Percentiles rank a stretch among this genome's conserved stretches.
phyloP scores from a whole-genome alignment of 2,888 invertebrate species.

The Cremastinae sp. region DNA sequence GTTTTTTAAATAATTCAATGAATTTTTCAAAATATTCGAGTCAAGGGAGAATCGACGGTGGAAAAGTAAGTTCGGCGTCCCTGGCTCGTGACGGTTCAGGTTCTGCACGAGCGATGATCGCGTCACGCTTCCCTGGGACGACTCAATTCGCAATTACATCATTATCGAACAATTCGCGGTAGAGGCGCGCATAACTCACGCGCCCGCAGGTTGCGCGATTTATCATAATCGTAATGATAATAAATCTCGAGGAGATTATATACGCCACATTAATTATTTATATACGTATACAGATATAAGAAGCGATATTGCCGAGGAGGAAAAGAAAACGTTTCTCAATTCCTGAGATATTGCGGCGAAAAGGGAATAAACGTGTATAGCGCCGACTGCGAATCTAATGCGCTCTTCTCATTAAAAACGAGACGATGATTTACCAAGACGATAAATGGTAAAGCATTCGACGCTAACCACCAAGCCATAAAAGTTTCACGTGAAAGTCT shows the following conservation, averaged over 20 bases:
- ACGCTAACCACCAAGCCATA: constrained; percentile 23
- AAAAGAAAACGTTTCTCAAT: constrained; percentile 22
- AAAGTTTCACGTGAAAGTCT: constrained; percentile 14
- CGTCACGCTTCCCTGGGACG: constrained; percentile 34
- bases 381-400: background rate
- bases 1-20: no score
- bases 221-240: constrained; percentile 49
- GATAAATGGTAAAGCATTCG: constrained; percentile 28
- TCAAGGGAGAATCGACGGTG: background rate
- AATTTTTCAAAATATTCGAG: background rate
- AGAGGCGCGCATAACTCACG: constrained; percentile 7
- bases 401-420: constrained; percentile 42
- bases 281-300: background rate
- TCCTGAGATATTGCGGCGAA: constrained; percentile 3
- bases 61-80: background rate
- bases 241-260: constrained; percentile 41
- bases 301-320: background rate
- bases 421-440: constrained; percentile 37
- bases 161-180: constrained; percentile 42
- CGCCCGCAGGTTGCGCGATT: constrained; percentile 26
- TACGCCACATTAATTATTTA: constrained; percentile 46
- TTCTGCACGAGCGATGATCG: background rate
- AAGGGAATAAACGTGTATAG: background rate
- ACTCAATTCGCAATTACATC: constrained; percentile 49
- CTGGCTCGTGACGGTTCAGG: constrained; percentile 10